Evolutionary conservation across 2,888 invertebrate genomes (phyloP).

Genomic region (Galeruca laticollis): DNA sequence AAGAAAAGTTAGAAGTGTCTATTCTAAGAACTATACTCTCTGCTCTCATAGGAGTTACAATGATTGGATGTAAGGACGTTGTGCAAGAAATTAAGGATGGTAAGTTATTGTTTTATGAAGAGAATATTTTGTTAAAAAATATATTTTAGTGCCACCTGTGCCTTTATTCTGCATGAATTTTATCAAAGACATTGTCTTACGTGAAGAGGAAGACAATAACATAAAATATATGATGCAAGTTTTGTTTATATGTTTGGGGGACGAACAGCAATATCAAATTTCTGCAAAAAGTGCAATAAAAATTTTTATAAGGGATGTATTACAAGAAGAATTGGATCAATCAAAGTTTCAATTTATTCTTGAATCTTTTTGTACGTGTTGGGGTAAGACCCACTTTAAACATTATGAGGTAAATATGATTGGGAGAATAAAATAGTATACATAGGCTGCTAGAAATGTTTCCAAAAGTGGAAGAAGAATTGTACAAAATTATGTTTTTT

Average conservation of each 20-base stretch:
- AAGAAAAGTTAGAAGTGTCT: conserved; percentile 30
- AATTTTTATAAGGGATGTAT: conserved; percentile 38
- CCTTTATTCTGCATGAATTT: conserved; percentile 35
- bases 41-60: conserved; percentile 43
- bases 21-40: conserved; percentile 43
- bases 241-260: conserved; percentile 40
- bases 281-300: conserved; percentile 33
- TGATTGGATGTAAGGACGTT: conserved; percentile 27
- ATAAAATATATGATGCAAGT: conserved; percentile 34
- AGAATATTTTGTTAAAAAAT: conserved; percentile 3
- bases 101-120: conserved; percentile 17
- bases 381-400: conserved; percentile 47
- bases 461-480: neutral
- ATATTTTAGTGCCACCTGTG: conserved; percentile 35
- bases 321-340: conserved; percentile 47
- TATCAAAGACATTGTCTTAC: conserved; percentile 33
- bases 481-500: too few relatives aligned
- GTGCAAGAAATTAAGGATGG: conserved; percentile 28
- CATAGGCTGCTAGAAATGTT: neutral
- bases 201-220: conserved; percentile 35
- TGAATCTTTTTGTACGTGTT: conserved; percentile 46
- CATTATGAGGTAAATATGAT: conserved; percentile 42
- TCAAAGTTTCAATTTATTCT: conserved; percentile 47
- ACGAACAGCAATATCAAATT: conserved; percentile 26
- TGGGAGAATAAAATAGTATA: neutral